These are phyloP conservation scores for Scaptodrosophila lebanonensis DNA, from an alignment of 1,140 invertebrate genomes.

Conservation along the genomic window DNA sequence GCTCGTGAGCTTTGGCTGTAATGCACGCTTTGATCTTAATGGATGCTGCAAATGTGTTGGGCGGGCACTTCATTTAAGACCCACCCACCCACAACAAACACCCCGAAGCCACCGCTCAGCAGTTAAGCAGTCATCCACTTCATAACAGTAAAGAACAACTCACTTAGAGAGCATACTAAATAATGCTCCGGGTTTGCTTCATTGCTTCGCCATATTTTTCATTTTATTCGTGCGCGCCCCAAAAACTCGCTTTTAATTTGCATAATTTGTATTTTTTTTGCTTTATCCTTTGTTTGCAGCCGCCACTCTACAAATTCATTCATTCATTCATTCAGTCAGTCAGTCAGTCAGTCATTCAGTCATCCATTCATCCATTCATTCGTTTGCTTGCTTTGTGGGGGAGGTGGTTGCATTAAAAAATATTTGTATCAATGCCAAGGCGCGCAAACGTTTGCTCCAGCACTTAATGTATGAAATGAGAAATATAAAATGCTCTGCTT, in stretches of 20 bases:
- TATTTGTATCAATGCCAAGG: conserved; percentile 75
- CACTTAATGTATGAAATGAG: conserved; percentile 64
- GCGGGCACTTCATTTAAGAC: conserved; percentile 10
- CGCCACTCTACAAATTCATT: conserved; percentile 32
- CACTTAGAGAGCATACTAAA: too few relatives aligned
- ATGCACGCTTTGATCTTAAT: too few relatives aligned
- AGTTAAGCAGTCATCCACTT: too few relatives aligned
- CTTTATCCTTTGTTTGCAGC: conserved; percentile 31
- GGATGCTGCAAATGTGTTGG: too few relatives aligned
- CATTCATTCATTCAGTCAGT: conserved; percentile 46
- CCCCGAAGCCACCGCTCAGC: too few relatives aligned
- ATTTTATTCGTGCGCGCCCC: neutral
- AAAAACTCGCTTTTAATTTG: conserved; percentile 58
- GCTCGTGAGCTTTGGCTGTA: too few relatives aligned
- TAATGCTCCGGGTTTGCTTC: too few relatives aligned
- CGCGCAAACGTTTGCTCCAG: conserved; percentile 59
- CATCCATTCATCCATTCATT: conserved; percentile 51
- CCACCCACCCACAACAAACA: too few relatives aligned
- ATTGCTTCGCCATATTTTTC: conserved; percentile 3
- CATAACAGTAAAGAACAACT: conserved; percentile 30
- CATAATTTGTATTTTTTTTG: conserved; percentile 60
- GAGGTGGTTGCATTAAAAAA: conserved; percentile 63
- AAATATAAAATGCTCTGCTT: conserved; percentile 48
- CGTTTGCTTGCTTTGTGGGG: too few relatives aligned
- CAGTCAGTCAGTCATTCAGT: conserved; percentile 1